Percentiles rank a stretch among this genome's conserved stretches.
phyloP scores from a whole-genome alignment of 1,140 invertebrate genomes.

The Orius laevigatus region DNA sequence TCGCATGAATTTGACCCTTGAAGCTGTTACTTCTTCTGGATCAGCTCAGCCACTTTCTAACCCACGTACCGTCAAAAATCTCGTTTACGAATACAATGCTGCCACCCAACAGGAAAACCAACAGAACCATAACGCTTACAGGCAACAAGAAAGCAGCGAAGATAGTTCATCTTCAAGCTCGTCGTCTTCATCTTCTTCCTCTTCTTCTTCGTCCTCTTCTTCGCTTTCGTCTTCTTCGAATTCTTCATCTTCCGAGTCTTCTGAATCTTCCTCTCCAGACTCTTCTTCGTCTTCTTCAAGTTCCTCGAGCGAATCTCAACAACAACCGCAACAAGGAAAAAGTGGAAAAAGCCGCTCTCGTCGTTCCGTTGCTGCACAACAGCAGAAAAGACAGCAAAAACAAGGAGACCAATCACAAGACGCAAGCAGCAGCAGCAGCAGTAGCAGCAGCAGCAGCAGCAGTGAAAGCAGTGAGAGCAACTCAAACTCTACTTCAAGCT shows the following conservation, averaged over 20 bases:
- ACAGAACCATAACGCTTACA: constrained; percentile 1
- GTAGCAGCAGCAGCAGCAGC: constrained; percentile 8
- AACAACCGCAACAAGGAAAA: neutral
- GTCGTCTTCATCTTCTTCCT: constrained; percentile 5
- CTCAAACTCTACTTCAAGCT: neutral
- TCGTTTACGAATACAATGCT: constrained; percentile 20
- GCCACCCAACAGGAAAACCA: constrained; percentile 5
- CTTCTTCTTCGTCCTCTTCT: constrained; percentile 14
- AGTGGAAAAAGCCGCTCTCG: neutral
- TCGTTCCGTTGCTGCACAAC: neutral
- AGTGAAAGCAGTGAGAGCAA: neutral
- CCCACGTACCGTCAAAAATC: constrained; percentile 11
- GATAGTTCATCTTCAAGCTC: constrained; percentile 15
- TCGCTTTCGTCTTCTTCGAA: constrained; percentile 9
- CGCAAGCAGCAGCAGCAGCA: constrained; percentile 2
- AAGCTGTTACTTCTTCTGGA: constrained; percentile 16
- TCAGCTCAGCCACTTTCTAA: constrained; percentile 10
- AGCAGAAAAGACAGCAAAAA: neutral
- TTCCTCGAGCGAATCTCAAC: neutral
- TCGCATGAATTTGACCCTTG: constrained; percentile 20
- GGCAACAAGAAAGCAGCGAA: neutral
- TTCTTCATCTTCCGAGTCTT: no score
- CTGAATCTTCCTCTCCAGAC: constrained; percentile 5
- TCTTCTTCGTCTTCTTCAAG: constrained; percentile 9
- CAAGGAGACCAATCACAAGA: neutral